Conservation (phyloP, 2,888 invertebrate genomes). For the Leptinotarsa haldemani region DNA sequence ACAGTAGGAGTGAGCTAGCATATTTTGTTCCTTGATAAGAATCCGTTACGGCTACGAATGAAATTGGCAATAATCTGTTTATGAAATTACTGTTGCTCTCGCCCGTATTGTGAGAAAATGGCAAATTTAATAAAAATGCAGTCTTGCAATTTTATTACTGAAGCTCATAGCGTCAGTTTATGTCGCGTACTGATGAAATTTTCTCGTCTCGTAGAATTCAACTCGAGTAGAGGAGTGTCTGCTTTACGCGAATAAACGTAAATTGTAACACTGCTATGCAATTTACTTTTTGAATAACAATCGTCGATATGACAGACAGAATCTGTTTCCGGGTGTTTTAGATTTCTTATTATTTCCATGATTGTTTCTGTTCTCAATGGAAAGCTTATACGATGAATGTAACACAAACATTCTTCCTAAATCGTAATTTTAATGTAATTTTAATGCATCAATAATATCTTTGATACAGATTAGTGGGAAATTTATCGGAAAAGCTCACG, state of each 20-base stretch:
- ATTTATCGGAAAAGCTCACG: no score
- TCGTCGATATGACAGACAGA: no score
- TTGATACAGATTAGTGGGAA: no score
- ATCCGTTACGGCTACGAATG: constrained; percentile 3
- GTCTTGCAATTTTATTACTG: constrained; percentile 13
- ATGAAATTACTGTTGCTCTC: constrained; percentile 8
- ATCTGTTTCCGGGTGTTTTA: no score
- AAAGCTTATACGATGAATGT: no score
- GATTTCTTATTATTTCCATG: no score
- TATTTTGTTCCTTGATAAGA: neutral
- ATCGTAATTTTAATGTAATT: no score
- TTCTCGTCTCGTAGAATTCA: constrained; percentile 8
- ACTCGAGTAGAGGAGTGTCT: neutral
- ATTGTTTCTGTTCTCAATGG: no score
- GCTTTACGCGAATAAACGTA: neutral
- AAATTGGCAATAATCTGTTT: constrained; percentile 11
- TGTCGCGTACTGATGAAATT: constrained; percentile 10
- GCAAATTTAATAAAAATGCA: constrained; percentile 19
- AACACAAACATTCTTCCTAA: no score
- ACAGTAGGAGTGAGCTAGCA: neutral
- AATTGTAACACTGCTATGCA: neutral
- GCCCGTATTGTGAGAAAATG: constrained; percentile 2
- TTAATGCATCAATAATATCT: no score
- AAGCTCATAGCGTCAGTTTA: constrained; percentile 11
- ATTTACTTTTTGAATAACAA: neutral